Evolutionary conservation across 2,113 vertebrate species (phyloP), one percentile per base, ranked within the genome.

Genomic region (Puffinus mauretanicus): DNA sequence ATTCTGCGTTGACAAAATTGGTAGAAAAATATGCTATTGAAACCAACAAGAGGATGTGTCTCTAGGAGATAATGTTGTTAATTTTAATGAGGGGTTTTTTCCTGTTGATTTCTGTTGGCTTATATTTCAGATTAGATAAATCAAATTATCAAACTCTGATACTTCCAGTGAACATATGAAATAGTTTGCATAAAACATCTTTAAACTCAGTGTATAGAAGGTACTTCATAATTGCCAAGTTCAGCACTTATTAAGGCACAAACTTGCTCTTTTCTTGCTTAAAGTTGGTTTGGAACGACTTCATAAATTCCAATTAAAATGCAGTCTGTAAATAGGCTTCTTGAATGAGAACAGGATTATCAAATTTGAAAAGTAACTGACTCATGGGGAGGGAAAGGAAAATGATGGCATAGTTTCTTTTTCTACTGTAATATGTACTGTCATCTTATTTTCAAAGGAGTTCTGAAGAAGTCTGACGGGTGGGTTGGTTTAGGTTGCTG

Each of bases 401-500:
- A 52, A 42, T 13, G 4, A 46, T 85, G 25, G 8, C 11, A 25
- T 34, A 34, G 26, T 52, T 92, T 51, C 69, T 92, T 73, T 73
- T 72, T 57, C 72, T 92, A 25, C 42, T 85, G 38, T 86, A 66
- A 86, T 70, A 49, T 26, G 11, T 67, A 18, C 90, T 91, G 60
- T 92, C 22, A 30, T 96, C 96, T 97, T 98, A 11, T 98, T 97
- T 96, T 96, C 95, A 55, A 93, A 98, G 99, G 99, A 95, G 99
- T 99, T 18, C 98, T 99, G 96, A 99, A 98, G 97, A 99, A 99
- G 96, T 98, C 99, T 7, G 99, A 99, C 3, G 99, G 99, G 73
- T 99, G 99, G 99, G 99, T 99, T 95, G 99, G 99, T 54, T 97
- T 99, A 49, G 99, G 99, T 82, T 99, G 99, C 98, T 99, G 99